Base-by-base conservation (phyloP, 1,140 invertebrate species). In the Pissodes strobi region DNA sequence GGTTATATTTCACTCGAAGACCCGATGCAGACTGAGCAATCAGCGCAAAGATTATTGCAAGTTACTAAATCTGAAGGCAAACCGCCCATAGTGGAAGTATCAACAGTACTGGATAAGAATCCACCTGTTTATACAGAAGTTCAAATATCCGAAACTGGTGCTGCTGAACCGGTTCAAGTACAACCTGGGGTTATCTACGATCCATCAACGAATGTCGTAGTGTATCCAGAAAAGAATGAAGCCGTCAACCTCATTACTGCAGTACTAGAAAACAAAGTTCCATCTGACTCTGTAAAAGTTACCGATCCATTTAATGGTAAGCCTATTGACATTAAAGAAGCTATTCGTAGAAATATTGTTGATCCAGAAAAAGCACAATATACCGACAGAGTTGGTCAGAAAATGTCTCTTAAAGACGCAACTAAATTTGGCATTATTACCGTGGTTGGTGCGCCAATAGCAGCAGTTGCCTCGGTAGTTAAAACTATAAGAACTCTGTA, bases 301-400 rank as follows among this genome's bases (percentile, higher is more conserved):
- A 83, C 85, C 57, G 90, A 95, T 80, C 91, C 91, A 10, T 73
- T 80, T 41, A 87, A 87, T 1, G 88, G 87, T 1, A 81, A 86
- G 73, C 79, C 86, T 60, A 84, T 95, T 52, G 84, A 85, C 23
- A 80, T 95, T 22, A 82, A 86, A 23, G 88, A 94, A 75, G 94
- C 93, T 1, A 81, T 94, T 25, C 78, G 85, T 23, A 86, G 84
- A 62, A 88, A 89, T 51, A 87, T 94, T 49, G 80, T 95, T 18
- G 85, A 94, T 79, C 81, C 86, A 65, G 82, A 86, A 48, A 90
- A 89, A 0, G 88, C 87, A 15, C 82, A 87, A 52, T 90, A 92
- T 68, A 84, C 81, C 61, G 85, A 89, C 67, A 81, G 81, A 39
- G 78, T 82, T 4, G 87, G 88, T 18, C 82, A 85, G 46, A 87